phyloP scores from a whole-genome alignment of 2,888 invertebrate genomes.

The Bibio marci region DNA sequence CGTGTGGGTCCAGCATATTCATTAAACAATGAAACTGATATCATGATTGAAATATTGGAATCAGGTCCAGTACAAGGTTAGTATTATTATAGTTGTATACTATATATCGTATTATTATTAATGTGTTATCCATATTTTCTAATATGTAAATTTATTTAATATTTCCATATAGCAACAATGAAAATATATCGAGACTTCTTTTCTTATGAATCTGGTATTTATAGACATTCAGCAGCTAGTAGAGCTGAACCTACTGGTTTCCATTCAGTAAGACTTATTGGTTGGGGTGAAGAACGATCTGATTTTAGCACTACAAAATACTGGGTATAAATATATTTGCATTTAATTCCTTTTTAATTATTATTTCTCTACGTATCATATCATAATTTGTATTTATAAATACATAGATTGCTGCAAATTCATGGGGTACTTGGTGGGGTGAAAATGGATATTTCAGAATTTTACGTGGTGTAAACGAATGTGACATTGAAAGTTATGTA shows the following conservation, averaged over 20 bases:
- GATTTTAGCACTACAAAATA: conserved; percentile 47
- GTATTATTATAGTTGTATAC: conserved; percentile 3
- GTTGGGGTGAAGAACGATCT: conserved; percentile 69
- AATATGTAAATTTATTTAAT: too few species aligned
- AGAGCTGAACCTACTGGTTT: conserved; percentile 45
- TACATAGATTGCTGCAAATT: conserved; percentile 75
- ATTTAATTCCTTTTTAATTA: too few species aligned
- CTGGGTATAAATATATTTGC: conserved; percentile 51
- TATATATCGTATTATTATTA: conserved; percentile 1
- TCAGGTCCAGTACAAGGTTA: conserved; percentile 87
- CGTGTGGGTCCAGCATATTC: conserved; percentile 61
- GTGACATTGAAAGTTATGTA: conserved; percentile 80
- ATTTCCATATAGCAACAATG: conserved; percentile 51
- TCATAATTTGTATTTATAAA: neutral
- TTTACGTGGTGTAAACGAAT: conserved; percentile 65
- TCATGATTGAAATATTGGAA: conserved; percentile 78
- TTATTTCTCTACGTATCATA: too few species aligned
- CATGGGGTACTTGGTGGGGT: conserved; percentile 88
- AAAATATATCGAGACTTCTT: conserved; percentile 85
- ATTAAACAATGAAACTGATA: conserved; percentile 58
- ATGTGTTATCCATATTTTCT: too few species aligned
- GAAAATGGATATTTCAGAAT: conserved; percentile 84
- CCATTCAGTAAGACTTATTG: conserved; percentile 82
- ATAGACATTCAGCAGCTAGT: conserved; percentile 43
- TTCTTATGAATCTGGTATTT: conserved; percentile 72